Evolutionary conservation across 2,888 invertebrate genomes (phyloP).

Genomic region (Cephus nigrinus): DNA sequence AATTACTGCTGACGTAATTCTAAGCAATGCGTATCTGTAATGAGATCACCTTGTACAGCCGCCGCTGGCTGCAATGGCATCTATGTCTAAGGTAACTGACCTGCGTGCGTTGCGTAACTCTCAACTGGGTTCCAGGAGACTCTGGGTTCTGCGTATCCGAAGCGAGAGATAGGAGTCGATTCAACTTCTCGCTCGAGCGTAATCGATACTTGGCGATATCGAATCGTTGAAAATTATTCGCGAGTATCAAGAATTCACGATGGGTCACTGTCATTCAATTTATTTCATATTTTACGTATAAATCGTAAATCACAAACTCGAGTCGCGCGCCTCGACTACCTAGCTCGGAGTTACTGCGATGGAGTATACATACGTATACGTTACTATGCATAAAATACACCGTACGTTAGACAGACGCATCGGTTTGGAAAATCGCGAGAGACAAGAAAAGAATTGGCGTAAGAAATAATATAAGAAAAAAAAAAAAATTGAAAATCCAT

Average conservation of each 20-base stretch:
- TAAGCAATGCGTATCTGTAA: constrained; percentile 24
- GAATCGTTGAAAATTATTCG: too few species aligned
- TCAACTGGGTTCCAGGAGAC: constrained; percentile 29
- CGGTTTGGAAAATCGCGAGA: neutral
- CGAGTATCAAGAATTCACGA: too few species aligned
- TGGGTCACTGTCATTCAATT: too few species aligned
- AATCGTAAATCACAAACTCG: neutral
- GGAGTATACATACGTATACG: neutral
- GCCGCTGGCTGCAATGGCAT: constrained; percentile 37
- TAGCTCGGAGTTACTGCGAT: neutral
- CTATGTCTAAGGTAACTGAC: constrained; percentile 46
- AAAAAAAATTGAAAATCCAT: too few species aligned
- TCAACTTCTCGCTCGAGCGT: too few species aligned
- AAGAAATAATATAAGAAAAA: neutral
- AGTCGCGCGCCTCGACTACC: neutral
- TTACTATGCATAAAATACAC: neutral
- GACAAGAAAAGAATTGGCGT: neutral
- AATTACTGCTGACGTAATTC: constrained; percentile 28
- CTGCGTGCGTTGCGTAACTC: constrained; percentile 45
- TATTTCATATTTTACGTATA: neutral
- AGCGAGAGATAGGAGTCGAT: neutral
- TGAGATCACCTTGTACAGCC: constrained; percentile 23
- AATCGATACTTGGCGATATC: too few species aligned
- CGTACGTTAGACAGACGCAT: neutral
- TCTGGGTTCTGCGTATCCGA: constrained; percentile 6